phyloP scores from a whole-genome alignment of 92 coral and sea anemone genomes.

The Galaxea fascicularis region DNA sequence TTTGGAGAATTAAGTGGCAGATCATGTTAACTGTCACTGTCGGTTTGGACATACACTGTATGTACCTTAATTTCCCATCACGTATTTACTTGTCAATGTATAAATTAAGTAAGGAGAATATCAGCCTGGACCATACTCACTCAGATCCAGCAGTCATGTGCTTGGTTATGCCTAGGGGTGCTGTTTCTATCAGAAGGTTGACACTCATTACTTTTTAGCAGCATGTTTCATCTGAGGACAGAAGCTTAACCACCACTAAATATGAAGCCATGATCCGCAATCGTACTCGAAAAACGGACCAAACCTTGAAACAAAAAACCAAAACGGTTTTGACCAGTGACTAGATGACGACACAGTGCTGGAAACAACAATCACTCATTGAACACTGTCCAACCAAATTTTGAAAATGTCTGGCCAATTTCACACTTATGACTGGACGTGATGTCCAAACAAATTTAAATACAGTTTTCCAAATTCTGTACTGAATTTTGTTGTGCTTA shows the following conservation, averaged over 20 bases:
- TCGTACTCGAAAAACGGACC: conserved; percentile 26
- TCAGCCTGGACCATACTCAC: conserved; percentile 67
- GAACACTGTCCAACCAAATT: not conserved
- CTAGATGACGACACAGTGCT: too few relatives aligned
- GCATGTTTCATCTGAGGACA: conserved; percentile 34
- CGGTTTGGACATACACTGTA: too few relatives aligned
- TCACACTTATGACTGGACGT: too few relatives aligned
- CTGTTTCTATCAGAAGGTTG: conserved; percentile 60
- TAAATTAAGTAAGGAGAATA: not conserved
- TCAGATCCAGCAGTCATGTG: conserved; percentile 99
- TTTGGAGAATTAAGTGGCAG: not conserved
- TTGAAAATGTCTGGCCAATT: too few relatives aligned
- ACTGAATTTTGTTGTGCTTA: too few relatives aligned
- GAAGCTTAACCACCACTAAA: conserved; percentile 40
- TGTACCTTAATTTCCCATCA: not conserved
- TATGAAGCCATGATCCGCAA: conserved; percentile 45
- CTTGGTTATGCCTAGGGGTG: conserved; percentile 59
- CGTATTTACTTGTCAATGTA: not conserved
- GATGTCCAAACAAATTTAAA: too few relatives aligned
- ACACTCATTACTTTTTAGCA: conserved; percentile 58
- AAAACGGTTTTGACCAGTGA: not conserved
- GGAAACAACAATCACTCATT: too few relatives aligned
- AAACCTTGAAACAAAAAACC: conserved; percentile 48
- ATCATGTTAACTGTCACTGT: not conserved
- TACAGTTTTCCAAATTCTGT: too few relatives aligned